These are phyloP conservation scores for Tetheella fluctuosa DNA, from an alignment of 2,888 invertebrate species.

Conservation along the genomic window DNA sequence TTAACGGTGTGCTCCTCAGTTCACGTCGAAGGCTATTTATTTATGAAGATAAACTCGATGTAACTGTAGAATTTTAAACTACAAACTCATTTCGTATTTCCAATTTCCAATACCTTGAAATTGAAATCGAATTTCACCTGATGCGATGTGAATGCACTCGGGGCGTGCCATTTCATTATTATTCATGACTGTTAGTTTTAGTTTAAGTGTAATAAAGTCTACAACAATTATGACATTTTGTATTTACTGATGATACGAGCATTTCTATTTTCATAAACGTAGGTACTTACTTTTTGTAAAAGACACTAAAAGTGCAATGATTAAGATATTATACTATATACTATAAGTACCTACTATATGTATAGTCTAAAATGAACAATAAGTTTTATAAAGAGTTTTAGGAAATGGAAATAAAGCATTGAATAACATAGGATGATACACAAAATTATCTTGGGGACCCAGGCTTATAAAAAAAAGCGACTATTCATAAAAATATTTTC, in stretches of 20 bases:
- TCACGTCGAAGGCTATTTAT: constrained; percentile 18
- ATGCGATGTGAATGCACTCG: neutral
- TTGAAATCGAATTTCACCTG: neutral
- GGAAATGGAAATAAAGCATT: too few species aligned
- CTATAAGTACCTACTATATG: too few species aligned
- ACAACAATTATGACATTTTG: neutral
- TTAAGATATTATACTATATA: neutral
- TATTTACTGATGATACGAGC: neutral
- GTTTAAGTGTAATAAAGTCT: neutral
- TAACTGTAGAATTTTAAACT: neutral
- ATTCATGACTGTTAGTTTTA: neutral
- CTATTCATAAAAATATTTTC: neutral
- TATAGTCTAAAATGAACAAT: neutral
- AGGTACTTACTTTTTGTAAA: neutral
- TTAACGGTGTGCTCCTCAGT: neutral
- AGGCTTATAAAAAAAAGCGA: neutral
- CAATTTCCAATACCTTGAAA: neutral
- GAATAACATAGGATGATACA: too few species aligned
- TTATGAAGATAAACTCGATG: constrained; percentile 26
- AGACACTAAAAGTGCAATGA: neutral
- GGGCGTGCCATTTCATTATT: neutral
- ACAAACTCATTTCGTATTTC: neutral
- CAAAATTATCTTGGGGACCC: too few species aligned
- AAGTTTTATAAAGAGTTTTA: too few species aligned
- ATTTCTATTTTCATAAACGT: neutral